Evolutionary conservation across 2,113 vertebrate species (phyloP).

Genomic region (Onychorhynchus coronatus): DNA sequence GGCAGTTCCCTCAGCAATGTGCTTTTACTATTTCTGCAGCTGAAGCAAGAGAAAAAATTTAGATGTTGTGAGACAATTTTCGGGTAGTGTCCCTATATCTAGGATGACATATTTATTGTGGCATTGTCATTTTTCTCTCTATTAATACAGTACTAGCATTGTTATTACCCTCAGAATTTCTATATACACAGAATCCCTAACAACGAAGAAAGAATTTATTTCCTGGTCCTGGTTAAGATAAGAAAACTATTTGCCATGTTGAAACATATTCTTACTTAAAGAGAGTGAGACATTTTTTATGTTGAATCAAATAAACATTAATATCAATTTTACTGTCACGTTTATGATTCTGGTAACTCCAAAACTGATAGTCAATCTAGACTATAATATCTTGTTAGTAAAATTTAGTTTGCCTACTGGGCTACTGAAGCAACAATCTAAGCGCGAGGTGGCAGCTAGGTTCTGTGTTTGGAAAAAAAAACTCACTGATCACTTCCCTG

Average conservation of each 20-base stretch:
- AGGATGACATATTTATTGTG: slow-evolving; percentile 36
- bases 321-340: neutral
- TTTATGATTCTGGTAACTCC: neutral
- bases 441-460: neutral
- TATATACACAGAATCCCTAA: neutral
- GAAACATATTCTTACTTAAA: slow-evolving; percentile 26
- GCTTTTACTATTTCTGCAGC: slow-evolving; percentile 50
- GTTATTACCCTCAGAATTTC: slow-evolving; percentile 43
- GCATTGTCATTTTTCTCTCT: slow-evolving; percentile 39
- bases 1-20: slow-evolving; percentile 15
- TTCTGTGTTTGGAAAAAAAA: neutral
- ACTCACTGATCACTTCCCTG: neutral
- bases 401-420: neutral
- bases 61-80: slow-evolving; percentile 60
- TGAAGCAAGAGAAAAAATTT: slow-evolving; percentile 30
- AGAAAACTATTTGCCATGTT: slow-evolving; percentile 5
- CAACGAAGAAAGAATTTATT: slow-evolving; percentile 30
- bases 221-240: neutral
- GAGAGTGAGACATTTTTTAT: neutral
- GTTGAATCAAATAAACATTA: slow-evolving; percentile 24
- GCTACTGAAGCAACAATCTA: neutral
- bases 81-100: neutral
- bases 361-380: neutral
- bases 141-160: slow-evolving; percentile 38
- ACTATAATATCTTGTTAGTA: neutral